Conservation (phyloP, 2,888 invertebrate genomes). For the Sinohyriopsis cumingii region DNA sequence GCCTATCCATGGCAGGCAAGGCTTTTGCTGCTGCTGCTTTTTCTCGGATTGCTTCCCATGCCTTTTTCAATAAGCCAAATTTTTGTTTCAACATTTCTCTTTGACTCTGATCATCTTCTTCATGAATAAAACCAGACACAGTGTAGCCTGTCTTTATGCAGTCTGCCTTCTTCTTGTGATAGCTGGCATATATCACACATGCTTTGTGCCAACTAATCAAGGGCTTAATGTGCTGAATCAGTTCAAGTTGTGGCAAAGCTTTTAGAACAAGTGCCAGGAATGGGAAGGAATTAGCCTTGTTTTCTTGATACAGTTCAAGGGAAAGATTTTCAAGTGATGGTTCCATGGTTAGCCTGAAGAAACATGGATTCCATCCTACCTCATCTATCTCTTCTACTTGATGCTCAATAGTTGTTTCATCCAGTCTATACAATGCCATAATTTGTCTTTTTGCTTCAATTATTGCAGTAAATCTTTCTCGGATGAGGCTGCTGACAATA, state of each 20-base stretch:
- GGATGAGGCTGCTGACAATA: constrained; percentile 2
- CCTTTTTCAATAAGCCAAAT: constrained; percentile 13
- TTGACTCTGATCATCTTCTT: constrained; percentile 8
- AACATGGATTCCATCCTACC: neutral
- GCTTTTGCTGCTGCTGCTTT: neutral
- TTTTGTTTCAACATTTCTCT: constrained; percentile 7
- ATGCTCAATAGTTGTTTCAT: constrained; percentile 1
- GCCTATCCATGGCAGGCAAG: neutral
- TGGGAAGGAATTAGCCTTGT: constrained; percentile 4
- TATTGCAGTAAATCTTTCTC: constrained; percentile 8
- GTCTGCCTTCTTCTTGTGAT: constrained; percentile 29
- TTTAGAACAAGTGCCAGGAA: constrained; percentile 21
- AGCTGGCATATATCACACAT: constrained; percentile 27
- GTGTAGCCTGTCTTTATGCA: constrained; percentile 16
- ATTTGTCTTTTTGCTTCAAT: neutral
- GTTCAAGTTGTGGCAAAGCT: constrained; percentile 6
- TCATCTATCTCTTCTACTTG: constrained; percentile 2
- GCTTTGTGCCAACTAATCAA: constrained; percentile 42
- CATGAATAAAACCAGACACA: constrained; percentile 10
- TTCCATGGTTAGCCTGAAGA: constrained; percentile 16
- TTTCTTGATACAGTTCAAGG: constrained; percentile 10
- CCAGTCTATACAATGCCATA: neutral
- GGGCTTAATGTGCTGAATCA: constrained; percentile 23
- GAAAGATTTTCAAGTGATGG: constrained; percentile 15
- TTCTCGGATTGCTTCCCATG: constrained; percentile 15